These are phyloP conservation scores for Corvus cornix DNA, from an alignment of 2,113 vertebrate species.

Conservation along the genomic window DNA sequence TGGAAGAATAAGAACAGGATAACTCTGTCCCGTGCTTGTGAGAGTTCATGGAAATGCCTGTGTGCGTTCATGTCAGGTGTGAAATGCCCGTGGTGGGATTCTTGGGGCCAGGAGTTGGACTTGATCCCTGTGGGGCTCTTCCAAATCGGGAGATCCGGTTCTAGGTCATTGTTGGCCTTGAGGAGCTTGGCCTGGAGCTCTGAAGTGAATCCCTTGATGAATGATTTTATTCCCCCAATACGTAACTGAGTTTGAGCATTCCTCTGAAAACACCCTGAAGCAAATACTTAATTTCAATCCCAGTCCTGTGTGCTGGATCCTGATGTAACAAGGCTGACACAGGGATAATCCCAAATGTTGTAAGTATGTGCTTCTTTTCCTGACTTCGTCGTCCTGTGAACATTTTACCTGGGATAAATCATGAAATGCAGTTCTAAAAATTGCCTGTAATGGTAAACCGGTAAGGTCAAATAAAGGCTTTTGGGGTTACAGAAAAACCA, in stretches of 20 bases:
- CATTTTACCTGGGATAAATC: background rate
- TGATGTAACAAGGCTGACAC: background rate
- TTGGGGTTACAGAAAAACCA: background rate
- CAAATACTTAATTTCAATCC: background rate
- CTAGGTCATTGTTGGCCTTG: background rate
- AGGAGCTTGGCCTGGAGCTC: background rate
- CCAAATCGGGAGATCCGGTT: background rate
- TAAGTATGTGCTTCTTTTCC: background rate
- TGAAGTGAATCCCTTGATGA: background rate
- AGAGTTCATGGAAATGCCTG: background rate
- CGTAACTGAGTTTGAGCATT: background rate
- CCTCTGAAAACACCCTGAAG: background rate
- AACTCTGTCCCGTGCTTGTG: background rate
- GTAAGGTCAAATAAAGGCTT: background rate
- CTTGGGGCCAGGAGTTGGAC: background rate
- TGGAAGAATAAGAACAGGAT: background rate
- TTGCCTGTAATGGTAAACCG: background rate
- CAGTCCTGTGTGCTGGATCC: background rate
- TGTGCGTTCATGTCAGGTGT: background rate
- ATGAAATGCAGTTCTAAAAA: background rate
- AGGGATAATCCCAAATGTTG: background rate
- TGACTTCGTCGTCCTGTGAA: background rate
- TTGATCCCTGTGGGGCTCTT: background rate
- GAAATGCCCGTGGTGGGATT: background rate
- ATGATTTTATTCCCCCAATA: background rate